Base-by-base conservation (phyloP, 2,113 vertebrate genomes). In the Aythya baeri region DNA sequence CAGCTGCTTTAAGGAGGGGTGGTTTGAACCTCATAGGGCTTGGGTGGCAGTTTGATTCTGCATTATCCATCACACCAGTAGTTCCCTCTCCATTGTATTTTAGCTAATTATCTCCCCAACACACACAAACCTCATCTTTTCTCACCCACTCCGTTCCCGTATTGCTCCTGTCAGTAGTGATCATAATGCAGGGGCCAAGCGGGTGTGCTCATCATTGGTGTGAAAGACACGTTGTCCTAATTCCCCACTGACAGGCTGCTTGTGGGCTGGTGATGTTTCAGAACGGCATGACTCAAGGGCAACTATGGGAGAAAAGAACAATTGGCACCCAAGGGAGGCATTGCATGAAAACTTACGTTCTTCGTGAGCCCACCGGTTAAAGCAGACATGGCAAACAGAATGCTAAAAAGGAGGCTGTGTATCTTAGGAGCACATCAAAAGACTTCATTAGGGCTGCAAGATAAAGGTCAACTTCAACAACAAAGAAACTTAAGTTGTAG, bases 261-360 rank as follows among this genome's bases (percentile, higher is more conserved):
- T 83, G 55, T 75, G 73, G 85, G 34, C 77, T 83, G 36, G 38
- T 70, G 65, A 52, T 94, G 94, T 73, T 96, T 75, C 38, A 54
- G 81, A 76, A 82, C 1, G 0, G 49, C 75, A 74, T 93, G 86
- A 81, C 96, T 97, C 96, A 97, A 97, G 93, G 97, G 90, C 88
- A 96, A 22, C 62, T 54, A 76, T 93, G 95, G 91, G 82, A 95
- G 83, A 93, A 88, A 78, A 91, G 88, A 95, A 87, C 78, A 92
- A 52, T 29, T 81, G 85, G 41, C 44, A 91, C 95, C 84, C 91
- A 83, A 79, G 94, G 95, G 95, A 95, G 68, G 57, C 54, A 89
- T 78, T 89, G 41, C 62, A 27, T 13, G 46, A 89, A 89, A 89
- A 92, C 58, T 86, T 85, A 38, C 1, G 1, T 88, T 92, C 88